Conservation (phyloP, 2,113 vertebrate species). For the Thymallus thymallus region DNA sequence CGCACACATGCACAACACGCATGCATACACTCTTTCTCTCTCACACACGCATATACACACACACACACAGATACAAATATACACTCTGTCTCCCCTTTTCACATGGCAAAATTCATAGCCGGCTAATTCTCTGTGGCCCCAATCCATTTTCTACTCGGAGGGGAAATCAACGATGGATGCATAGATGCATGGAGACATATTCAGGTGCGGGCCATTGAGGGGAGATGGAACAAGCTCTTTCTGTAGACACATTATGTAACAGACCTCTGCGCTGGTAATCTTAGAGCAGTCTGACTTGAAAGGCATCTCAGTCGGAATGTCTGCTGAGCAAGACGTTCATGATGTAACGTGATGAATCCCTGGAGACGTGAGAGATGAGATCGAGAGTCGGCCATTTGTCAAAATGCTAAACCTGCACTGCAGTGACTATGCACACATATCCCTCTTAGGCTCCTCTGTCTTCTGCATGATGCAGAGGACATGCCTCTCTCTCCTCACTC, state of each 20-base stretch:
- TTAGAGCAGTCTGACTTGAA: conserved; percentile 48
- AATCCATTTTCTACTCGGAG: not conserved
- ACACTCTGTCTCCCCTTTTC: not conserved
- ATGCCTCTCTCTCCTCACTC: too few species aligned
- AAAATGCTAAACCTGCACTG: not conserved
- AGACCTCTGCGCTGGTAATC: conserved; percentile 21
- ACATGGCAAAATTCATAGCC: not conserved
- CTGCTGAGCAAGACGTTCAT: conserved; percentile 55
- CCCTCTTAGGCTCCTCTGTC: too few species aligned
- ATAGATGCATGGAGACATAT: not conserved
- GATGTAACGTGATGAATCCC: conserved; percentile 59
- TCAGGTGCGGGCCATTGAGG: not conserved
- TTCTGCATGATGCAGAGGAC: too few species aligned
- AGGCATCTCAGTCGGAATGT: conserved; percentile 46
- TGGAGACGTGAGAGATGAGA: conserved; percentile 30
- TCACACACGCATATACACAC: too few species aligned
- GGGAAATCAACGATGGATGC: not conserved
- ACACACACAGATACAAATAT: not conserved
- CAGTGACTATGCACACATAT: too few species aligned
- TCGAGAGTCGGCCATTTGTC: conserved; percentile 35
- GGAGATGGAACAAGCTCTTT: conserved; percentile 19
- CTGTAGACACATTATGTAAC: conserved; percentile 28
- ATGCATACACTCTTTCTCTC: too few species aligned
- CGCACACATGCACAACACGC: not conserved
- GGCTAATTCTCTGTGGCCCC: not conserved